Conservation (phyloP, 2,797 vertebrate genomes). For the Chelonia mydas region DNA sequence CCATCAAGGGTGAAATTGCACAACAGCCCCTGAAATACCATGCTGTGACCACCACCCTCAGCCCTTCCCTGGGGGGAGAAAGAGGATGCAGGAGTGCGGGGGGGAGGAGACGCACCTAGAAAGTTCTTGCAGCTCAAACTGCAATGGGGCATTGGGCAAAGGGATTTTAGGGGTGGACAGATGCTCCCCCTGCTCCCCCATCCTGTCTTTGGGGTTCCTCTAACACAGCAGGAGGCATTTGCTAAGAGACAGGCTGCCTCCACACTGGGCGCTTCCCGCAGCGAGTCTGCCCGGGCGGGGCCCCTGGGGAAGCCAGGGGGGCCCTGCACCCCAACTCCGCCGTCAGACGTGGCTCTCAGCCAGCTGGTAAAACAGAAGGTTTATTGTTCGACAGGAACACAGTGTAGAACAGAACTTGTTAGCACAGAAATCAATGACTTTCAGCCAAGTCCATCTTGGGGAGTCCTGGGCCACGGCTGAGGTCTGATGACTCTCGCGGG, state of each 20-base stretch:
- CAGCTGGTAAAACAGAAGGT: too few species aligned
- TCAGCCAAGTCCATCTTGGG: too few species aligned
- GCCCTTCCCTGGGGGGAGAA: neutral
- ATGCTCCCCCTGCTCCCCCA: too few species aligned
- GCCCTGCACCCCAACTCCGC: too few species aligned
- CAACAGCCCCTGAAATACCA: rapidly evolving
- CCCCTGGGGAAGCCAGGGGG: too few species aligned
- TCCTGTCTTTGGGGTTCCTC: neutral
- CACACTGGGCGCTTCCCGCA: too few species aligned
- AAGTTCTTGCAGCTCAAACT: neutral
- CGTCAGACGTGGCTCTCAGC: too few species aligned
- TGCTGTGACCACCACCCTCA: neutral
- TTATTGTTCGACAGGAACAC: too few species aligned
- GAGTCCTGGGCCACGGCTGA: neutral
- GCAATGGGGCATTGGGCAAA: neutral
- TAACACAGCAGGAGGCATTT: neutral
- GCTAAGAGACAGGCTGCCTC: neutral
- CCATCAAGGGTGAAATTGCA: neutral
- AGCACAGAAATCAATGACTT: too few species aligned
- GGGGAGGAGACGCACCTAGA: neutral
- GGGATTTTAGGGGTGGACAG: neutral
- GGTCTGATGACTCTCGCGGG: rapidly evolving
- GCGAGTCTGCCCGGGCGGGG: too few species aligned
- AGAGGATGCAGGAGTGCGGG: neutral
- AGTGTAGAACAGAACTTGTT: too few species aligned